Evolutionary conservation across 2,113 vertebrate species (phyloP).

Genomic region (Emydura subglobosa): DNA sequence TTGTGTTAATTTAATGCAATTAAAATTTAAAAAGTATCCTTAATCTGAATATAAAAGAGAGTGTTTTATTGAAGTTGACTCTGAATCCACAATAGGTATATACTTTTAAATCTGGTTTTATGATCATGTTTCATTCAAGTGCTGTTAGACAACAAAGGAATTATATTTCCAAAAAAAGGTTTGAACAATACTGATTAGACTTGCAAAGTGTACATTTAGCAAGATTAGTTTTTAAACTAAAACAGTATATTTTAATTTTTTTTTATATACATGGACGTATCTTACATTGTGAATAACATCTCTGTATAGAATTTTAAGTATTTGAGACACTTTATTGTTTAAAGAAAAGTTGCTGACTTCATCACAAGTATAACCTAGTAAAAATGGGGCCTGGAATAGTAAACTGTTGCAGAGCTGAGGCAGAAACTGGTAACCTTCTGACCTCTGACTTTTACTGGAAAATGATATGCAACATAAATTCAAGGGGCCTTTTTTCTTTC

Average conservation of each 20-base stretch:
- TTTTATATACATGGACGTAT: constrained; percentile 25
- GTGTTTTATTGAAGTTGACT: constrained; percentile 64
- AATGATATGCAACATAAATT: constrained; percentile 83
- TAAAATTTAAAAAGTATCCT: constrained; percentile 70
- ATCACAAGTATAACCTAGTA: constrained; percentile 75
- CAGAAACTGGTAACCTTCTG: constrained; percentile 80
- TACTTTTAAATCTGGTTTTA: constrained; percentile 78
- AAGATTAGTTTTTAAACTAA: constrained; percentile 69
- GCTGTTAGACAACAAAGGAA: constrained; percentile 74
- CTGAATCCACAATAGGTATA: constrained; percentile 69
- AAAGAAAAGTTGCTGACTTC: constrained; percentile 82
- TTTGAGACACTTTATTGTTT: constrained; percentile 75
- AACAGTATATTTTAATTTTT: constrained; percentile 59
- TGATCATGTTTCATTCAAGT: constrained; percentile 75
- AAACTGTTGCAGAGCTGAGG: constrained; percentile 79
- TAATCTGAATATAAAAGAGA: constrained; percentile 76
- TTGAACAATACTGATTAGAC: constrained; percentile 68
- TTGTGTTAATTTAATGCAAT: constrained; percentile 73
- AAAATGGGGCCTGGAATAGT: constrained; percentile 78
- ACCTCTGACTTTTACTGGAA: constrained; percentile 84
- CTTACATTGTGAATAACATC: constrained; percentile 48
- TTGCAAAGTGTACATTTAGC: constrained; percentile 65
- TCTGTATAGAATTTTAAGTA: constrained; percentile 74
- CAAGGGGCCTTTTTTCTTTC: constrained; percentile 78
- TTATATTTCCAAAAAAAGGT: constrained; percentile 70